Base-by-base conservation (phyloP, 2,113 vertebrate species). In the Euleptes europaea region DNA sequence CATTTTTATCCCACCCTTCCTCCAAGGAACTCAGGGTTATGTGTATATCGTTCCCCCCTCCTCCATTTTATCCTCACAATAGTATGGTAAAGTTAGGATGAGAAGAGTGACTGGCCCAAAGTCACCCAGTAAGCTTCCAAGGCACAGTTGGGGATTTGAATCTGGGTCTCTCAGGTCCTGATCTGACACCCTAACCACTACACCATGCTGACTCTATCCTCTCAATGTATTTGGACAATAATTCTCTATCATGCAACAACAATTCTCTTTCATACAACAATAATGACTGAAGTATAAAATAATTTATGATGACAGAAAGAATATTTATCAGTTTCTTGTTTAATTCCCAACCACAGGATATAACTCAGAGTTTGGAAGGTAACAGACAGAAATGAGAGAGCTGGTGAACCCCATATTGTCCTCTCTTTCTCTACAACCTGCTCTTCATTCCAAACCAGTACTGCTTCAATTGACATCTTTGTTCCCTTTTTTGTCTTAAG, bases 401-500 rank as follows among this genome's bases (percentile, higher is more conserved):
- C 51, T 54, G 51, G 1, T 54, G 51, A 54, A 15, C 17, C 49
- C 17, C 17, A 54, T 5, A 44, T 13, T 54, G 51, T 13, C 2
- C 12, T 51, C 12, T 49, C 13, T 8, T 44, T 4, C 0, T 31
- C 11, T 28, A 31, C 35, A 38, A 8, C 51, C 73, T 4, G 7
- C 28, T 44, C 47, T 35, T 65, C 3, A 77, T 38, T 28, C 2
- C 17, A 38, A 31, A 12, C 40, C 33, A 0, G 57, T 1, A 76
- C 42, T 47, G 19, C 23, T 84, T 1, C 60, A 3, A 5, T 5
- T n/a, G 3, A 10, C 0, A n/a, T 1, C 31, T 9, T n/a, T 0
- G 28, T 1, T 51, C 0, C 51, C 13, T 6, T 0, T 49, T 23
- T 14, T 33, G 8, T 7, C 15, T 33, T 57, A 9, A 0, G 40